Evolutionary conservation across 2,113 vertebrate genomes (phyloP).

Genomic region (Fregetta grallaria): DNA sequence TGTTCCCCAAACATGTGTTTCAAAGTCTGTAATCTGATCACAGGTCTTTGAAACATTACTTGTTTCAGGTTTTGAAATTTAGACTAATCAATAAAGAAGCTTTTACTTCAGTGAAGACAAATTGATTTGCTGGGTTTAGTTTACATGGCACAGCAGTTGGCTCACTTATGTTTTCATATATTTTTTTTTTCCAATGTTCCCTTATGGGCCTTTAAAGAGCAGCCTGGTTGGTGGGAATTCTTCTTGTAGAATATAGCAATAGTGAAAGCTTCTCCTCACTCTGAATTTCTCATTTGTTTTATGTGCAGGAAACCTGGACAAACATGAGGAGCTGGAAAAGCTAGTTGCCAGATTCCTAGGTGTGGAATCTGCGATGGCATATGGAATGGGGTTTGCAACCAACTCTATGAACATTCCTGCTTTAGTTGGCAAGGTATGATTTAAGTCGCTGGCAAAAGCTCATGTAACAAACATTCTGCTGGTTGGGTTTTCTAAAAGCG

Average conservation of each 20-base stretch:
- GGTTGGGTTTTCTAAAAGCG: not conserved
- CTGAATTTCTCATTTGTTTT: slow-evolving; percentile 37
- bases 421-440: slow-evolving; percentile 88
- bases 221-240: not conserved
- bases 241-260: not conserved
- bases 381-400: slow-evolving; percentile 97
- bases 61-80: not conserved
- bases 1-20: not conserved
- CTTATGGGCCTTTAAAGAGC: not conserved
- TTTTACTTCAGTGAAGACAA: not conserved
- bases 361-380: slow-evolving; percentile 92
- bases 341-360: slow-evolving; percentile 90
- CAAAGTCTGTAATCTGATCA: not conserved
- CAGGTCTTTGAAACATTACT: not conserved
- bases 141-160: not conserved
- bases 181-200: not conserved
- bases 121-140: not conserved
- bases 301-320: slow-evolving; percentile 88
- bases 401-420: slow-evolving; percentile 99
- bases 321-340: slow-evolving; percentile 90
- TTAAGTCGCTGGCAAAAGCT: not conserved
- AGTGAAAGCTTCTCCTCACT: not conserved
- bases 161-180: not conserved
- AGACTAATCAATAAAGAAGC: not conserved
- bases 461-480: not conserved